These are phyloP conservation scores for Drosophila fungiperda DNA, from an alignment of 2,888 invertebrate genomes.

Conservation along the genomic window DNA sequence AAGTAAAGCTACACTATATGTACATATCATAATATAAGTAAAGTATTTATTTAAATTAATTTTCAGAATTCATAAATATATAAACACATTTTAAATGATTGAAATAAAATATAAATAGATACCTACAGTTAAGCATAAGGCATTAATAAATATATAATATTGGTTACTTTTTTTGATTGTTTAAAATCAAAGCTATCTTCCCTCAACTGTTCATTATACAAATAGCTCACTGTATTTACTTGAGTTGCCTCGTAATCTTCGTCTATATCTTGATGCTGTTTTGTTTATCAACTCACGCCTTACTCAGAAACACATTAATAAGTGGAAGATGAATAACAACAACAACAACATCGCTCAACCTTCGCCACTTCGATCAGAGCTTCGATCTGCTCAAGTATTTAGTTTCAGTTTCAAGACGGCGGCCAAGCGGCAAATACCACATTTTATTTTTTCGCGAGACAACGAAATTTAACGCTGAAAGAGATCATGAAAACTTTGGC, in stretches of 20 bases:
- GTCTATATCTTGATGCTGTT: conserved; percentile 25
- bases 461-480: background rate
- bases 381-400: conserved; percentile 27
- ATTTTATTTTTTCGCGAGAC: conserved; percentile 1
- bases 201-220: background rate
- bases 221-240: conserved; percentile 57
- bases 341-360: conserved; percentile 56
- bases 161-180: background rate
- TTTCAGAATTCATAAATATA: too few species aligned
- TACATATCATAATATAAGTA: background rate
- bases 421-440: conserved; percentile 54
- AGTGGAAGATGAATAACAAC: conserved; percentile 20
- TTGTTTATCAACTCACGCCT: conserved; percentile 68
- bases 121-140: too few species aligned
- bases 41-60: background rate
- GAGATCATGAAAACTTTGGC: conserved; percentile 64
- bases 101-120: too few species aligned
- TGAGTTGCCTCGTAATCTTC: conserved; percentile 16
- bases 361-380: conserved; percentile 61
- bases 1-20: background rate
- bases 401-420: conserved; percentile 70
- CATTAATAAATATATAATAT: too few species aligned
- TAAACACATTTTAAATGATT: too few species aligned
- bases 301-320: conserved; percentile 11
- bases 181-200: background rate